Percentiles rank a stretch among this genome's conserved stretches.
Evolutionary conservation across 1,140 invertebrate species (phyloP).

Genomic region (Solenopsis fugax): DNA sequence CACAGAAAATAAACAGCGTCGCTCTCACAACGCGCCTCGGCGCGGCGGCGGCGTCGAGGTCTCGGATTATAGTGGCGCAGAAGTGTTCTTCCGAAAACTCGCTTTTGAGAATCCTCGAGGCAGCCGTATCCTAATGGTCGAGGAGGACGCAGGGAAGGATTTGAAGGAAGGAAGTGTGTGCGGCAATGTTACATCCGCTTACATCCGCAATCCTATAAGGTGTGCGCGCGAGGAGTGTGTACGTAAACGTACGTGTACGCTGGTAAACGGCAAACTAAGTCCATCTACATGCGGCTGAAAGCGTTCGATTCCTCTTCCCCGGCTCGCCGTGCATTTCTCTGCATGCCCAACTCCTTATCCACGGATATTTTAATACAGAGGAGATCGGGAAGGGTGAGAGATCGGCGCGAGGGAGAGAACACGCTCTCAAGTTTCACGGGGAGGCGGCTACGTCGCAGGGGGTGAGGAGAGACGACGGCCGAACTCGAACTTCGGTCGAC

Average conservation of each 20-base stretch:
- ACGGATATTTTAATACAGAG: conserved; percentile 27
- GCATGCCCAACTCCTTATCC: not conserved
- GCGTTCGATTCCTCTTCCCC: conserved; percentile 24
- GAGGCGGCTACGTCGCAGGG: not conserved
- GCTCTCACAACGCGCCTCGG: not conserved
- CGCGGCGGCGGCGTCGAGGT: not conserved
- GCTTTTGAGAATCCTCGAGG: conserved; percentile 1
- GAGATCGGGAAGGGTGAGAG: not conserved
- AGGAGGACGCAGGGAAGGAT: conserved; percentile 3
- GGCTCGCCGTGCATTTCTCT: not conserved
- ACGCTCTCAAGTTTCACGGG: conserved; percentile 51
- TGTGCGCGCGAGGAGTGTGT: not conserved
- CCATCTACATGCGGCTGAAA: conserved; percentile 24
- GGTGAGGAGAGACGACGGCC: conserved; percentile 49
- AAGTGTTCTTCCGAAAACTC: conserved; percentile 1
- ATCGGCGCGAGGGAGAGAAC: conserved; percentile 15
- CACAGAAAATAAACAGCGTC: conserved; percentile 12
- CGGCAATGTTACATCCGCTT: conserved; percentile 60
- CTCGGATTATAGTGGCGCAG: not conserved
- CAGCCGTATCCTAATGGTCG: not conserved
- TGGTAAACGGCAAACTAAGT: conserved; percentile 1
- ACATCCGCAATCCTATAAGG: not conserved
- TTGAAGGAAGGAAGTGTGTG: conserved; percentile 34
- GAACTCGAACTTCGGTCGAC: conserved; percentile 73
- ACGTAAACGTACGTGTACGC: not conserved